Evolutionary conservation across 1,140 invertebrate genomes (phyloP).

Genomic region (Fopius arisanus): DNA sequence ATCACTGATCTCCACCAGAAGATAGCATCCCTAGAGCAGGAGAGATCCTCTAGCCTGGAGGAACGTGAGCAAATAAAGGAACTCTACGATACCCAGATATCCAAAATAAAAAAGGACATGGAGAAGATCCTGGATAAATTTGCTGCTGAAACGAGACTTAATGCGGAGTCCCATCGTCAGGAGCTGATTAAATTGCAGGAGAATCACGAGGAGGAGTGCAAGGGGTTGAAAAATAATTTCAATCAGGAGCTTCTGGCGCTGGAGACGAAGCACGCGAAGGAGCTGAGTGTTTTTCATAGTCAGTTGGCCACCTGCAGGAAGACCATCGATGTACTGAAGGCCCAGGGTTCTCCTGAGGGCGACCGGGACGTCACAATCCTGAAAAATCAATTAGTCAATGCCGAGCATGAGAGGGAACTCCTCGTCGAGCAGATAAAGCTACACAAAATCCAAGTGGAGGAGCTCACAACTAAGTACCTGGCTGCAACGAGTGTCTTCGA

Average conservation of each 20-base stretch:
- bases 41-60: slow-evolving; percentile 39
- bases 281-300: slow-evolving; percentile 54
- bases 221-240: slow-evolving; percentile 24
- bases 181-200: slow-evolving; percentile 37
- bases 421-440: slow-evolving; percentile 53
- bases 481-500: slow-evolving; percentile 51
- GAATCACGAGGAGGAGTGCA: slow-evolving; percentile 25
- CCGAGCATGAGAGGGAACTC: slow-evolving; percentile 50
- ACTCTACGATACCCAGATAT: slow-evolving; percentile 46
- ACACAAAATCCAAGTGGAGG: slow-evolving; percentile 54
- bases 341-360: slow-evolving; percentile 45
- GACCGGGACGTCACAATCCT: slow-evolving; percentile 43
- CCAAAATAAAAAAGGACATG: slow-evolving; percentile 57
- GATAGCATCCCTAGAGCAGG: slow-evolving; percentile 32
- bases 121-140: slow-evolving; percentile 52
- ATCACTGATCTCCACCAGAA: slow-evolving; percentile 51
- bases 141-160: slow-evolving; percentile 42
- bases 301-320: slow-evolving; percentile 54
- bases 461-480: slow-evolving; percentile 56
- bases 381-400: slow-evolving; percentile 35
- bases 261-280: slow-evolving; percentile 54
- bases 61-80: slow-evolving; percentile 46
- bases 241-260: slow-evolving; percentile 48
- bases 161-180: slow-evolving; percentile 42
- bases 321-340: slow-evolving; percentile 53